Evolutionary conservation across 2,797 vertebrate genomes (phyloP).

Genomic region (Poecile montanus): DNA sequence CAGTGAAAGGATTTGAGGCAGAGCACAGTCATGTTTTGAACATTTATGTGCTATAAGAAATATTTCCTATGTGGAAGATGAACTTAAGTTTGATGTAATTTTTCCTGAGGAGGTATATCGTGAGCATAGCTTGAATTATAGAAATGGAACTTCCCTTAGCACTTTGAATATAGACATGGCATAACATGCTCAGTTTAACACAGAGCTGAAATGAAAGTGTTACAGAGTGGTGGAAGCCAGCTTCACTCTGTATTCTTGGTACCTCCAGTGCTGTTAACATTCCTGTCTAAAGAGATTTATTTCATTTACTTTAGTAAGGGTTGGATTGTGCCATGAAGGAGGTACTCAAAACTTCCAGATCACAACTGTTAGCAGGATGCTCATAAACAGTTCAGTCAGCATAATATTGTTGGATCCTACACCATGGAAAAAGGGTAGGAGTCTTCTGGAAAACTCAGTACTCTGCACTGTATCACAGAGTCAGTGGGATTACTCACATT

Average conservation of each 20-base stretch:
- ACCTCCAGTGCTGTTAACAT: neutral
- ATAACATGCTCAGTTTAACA: neutral
- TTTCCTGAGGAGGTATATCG: neutral
- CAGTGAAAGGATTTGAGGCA: neutral
- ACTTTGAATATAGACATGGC: neutral
- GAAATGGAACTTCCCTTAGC: neutral
- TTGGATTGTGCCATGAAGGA: neutral
- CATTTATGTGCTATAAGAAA: neutral
- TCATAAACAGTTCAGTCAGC: neutral
- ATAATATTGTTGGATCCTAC: neutral
- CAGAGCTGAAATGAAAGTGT: neutral
- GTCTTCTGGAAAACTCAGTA: neutral
- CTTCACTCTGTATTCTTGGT: neutral
- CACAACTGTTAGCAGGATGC: neutral
- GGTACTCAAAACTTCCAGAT: neutral
- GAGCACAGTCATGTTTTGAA: neutral
- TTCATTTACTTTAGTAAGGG: neutral
- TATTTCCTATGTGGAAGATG: neutral
- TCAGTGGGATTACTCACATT: neutral
- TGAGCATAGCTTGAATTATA: neutral
- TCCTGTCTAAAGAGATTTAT: neutral
- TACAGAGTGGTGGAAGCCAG: neutral
- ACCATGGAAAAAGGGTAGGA: neutral
- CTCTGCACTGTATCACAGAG: neutral
- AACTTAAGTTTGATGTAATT: neutral